These are phyloP conservation scores for Diabrotica undecimpunctata DNA, from an alignment of 1,140 invertebrate species.

Conservation along the genomic window DNA sequence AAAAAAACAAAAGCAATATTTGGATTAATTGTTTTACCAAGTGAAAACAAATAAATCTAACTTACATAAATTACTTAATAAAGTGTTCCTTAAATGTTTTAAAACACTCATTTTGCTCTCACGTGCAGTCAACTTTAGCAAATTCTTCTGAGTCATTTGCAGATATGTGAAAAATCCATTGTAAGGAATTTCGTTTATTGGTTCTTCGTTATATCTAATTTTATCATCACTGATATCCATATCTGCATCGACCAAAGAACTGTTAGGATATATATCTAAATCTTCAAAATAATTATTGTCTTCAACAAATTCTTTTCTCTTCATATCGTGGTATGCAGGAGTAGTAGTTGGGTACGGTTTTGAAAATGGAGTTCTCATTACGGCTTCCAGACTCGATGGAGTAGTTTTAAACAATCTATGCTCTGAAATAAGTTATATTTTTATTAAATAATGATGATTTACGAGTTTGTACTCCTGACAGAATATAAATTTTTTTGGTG, in stretches of 20 bases:
- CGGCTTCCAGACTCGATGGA: conserved; percentile 12
- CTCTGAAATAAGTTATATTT: background rate
- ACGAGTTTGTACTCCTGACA: background rate
- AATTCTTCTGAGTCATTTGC: conserved; percentile 52
- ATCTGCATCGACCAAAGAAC: background rate
- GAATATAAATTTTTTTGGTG: too few species aligned
- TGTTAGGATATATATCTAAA: background rate
- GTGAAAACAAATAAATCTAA: background rate
- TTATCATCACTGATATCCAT: too few species aligned
- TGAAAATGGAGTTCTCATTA: conserved; percentile 16
- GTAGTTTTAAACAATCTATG: background rate
- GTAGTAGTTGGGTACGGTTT: conserved; percentile 9
- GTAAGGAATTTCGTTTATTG: conserved; percentile 13
- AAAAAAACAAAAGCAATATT: too few species aligned
- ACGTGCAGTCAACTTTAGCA: conserved; percentile 52
- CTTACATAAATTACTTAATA: conserved; percentile 58
- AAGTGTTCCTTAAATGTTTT: conserved; percentile 52
- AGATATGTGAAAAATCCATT: conserved; percentile 45
- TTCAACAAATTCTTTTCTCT: background rate
- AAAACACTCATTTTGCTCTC: conserved; percentile 57
- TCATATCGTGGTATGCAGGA: background rate
- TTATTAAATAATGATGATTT: background rate
- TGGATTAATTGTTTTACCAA: too few species aligned
- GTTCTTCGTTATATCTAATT: background rate
- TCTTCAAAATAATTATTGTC: background rate